Conservation (phyloP, 2,888 invertebrate genomes). For the Campoplex nolae region DNA sequence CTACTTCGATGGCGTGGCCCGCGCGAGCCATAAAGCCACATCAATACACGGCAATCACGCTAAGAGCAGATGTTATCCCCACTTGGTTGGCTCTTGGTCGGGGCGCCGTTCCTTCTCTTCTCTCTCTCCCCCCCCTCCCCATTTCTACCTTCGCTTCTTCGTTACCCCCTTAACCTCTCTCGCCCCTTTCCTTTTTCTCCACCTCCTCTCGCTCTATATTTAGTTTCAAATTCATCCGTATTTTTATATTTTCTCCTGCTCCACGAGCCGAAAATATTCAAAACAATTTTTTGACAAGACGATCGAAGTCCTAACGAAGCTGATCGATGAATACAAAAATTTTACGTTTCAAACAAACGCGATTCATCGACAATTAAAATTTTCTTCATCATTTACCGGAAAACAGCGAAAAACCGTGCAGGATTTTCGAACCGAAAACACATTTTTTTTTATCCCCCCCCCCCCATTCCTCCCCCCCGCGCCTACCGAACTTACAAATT, state of each 20-base stretch:
- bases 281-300: background rate
- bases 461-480: no score
- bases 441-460: no score
- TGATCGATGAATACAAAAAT: background rate
- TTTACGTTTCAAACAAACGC: no score
- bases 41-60: slow-evolving; percentile 83
- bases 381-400: no score
- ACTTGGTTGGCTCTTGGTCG: slow-evolving; percentile 64
- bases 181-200: background rate
- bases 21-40: slow-evolving; percentile 81
- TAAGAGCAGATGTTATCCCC: slow-evolving; percentile 83
- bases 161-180: background rate
- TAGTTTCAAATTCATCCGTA: slow-evolving; percentile 3
- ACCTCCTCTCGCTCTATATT: slow-evolving; percentile 33
- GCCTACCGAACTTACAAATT: no score
- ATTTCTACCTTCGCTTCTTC: slow-evolving; percentile 24
- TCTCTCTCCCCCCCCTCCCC: background rate
- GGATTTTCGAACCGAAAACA: no score
- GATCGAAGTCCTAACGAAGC: no score
- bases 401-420: no score
- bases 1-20: slow-evolving; percentile 77
- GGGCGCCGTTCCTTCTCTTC: slow-evolving; percentile 55
- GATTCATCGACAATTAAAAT: no score
- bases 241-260: background rate
- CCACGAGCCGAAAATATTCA: background rate